Evolutionary conservation across 2,797 vertebrate species (phyloP).

Genomic region (Hafferia zeledoni): DNA sequence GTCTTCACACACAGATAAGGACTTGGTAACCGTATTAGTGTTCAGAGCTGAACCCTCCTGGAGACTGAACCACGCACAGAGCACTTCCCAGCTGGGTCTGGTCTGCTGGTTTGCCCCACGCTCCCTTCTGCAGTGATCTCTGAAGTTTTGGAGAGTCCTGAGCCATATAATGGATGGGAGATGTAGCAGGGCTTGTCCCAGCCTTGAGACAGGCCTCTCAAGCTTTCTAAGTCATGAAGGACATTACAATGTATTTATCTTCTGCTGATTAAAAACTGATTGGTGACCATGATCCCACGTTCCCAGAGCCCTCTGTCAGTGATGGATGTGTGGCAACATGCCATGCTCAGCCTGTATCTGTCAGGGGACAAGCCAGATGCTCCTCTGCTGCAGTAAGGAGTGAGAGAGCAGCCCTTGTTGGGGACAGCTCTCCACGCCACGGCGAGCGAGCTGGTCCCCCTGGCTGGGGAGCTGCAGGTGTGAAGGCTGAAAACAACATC

Average conservation of each 20-base stretch:
- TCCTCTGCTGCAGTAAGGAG: background rate
- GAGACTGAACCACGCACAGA: background rate
- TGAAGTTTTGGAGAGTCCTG: background rate
- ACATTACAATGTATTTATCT: background rate
- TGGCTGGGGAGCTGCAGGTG: background rate
- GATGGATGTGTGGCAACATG: background rate
- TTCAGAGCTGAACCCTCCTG: background rate
- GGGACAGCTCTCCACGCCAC: background rate
- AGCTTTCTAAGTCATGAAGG: background rate
- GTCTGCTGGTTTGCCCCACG: background rate
- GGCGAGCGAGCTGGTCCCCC: fast-evolving
- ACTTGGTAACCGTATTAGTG: background rate
- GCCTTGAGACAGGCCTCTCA: background rate
- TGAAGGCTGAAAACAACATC: background rate
- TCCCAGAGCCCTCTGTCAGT: background rate
- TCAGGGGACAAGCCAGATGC: background rate
- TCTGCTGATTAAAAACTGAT: background rate
- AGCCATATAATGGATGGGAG: background rate
- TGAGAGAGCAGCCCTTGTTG: background rate
- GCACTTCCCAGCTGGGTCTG: background rate
- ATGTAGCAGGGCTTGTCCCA: background rate
- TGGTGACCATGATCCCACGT: background rate
- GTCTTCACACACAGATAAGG: background rate
- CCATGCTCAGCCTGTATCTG: background rate
- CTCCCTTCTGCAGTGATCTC: background rate